phyloP scores from a whole-genome alignment of 2,113 vertebrate species.

The Pseudorectes ferrugineus region DNA sequence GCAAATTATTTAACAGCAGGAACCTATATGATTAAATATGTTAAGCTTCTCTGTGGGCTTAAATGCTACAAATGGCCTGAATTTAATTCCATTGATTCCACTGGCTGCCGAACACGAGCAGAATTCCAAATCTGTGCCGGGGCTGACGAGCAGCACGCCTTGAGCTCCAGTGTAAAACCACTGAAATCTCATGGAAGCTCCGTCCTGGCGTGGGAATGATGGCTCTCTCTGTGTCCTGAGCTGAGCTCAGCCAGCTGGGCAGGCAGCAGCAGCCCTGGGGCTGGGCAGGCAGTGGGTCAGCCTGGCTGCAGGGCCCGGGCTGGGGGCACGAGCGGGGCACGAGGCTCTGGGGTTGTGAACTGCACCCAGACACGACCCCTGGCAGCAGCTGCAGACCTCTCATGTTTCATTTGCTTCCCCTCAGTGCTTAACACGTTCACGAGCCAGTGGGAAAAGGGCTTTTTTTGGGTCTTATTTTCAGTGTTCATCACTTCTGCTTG shows the following conservation, averaged over 20 bases:
- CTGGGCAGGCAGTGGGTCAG: neutral
- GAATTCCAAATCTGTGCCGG: neutral
- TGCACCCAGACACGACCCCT: neutral
- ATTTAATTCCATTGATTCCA: neutral
- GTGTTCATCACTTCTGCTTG: neutral
- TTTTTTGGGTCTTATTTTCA: neutral
- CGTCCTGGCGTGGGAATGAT: accelerated
- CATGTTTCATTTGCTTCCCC: neutral
- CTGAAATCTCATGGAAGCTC: neutral
- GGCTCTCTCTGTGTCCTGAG: neutral
- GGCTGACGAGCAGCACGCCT: neutral
- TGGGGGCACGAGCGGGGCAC: neutral
- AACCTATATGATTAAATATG: neutral
- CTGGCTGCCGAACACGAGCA: neutral
- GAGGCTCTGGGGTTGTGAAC: neutral
- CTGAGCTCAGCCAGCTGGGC: neutral
- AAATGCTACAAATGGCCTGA: neutral
- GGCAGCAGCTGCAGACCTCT: neutral
- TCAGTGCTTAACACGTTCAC: accelerated
- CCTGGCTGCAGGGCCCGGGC: neutral
- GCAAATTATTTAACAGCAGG: neutral
- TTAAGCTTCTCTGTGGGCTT: constrained; percentile 7
- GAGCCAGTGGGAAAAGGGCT: neutral
- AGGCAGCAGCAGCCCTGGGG: neutral
- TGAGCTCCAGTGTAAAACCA: neutral